Conservation (phyloP, 2,888 invertebrate genomes). For the Euclidia mi region DNA sequence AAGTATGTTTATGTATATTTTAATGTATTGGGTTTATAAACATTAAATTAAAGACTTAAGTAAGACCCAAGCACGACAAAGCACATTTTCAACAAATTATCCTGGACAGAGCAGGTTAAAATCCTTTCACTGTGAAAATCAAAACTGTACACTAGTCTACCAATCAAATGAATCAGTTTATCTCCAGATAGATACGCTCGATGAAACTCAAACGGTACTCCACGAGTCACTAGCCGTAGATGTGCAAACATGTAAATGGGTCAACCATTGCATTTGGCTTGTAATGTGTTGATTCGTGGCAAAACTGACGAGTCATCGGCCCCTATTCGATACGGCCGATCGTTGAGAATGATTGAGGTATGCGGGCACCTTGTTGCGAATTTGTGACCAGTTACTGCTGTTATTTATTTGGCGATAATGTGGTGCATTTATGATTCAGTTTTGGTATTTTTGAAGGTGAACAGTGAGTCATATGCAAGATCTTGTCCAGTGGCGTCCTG, state of each 20-base stretch:
- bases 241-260: conserved; percentile 46
- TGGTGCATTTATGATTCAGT: too few relatives aligned
- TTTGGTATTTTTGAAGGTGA: too few relatives aligned
- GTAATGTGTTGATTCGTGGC: conserved; percentile 50
- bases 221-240: conserved; percentile 25
- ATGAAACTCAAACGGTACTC: conserved; percentile 37
- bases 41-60: too few relatives aligned
- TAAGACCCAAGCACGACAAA: too few relatives aligned
- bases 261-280: conserved; percentile 38
- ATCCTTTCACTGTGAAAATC: too few relatives aligned
- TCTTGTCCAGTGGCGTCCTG: too few relatives aligned
- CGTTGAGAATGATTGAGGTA: conserved; percentile 8
- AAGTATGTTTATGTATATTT: too few relatives aligned
- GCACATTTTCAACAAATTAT: too few relatives aligned
- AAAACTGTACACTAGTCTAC: background rate
- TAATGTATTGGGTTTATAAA: too few relatives aligned
- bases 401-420: background rate
- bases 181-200: conserved; percentile 15
- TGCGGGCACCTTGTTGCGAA: conserved; percentile 12
- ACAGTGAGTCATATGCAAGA: too few relatives aligned
- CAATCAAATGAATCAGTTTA: background rate
- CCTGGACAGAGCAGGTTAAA: too few relatives aligned
- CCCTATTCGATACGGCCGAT: conserved; percentile 22
- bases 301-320: conserved; percentile 46
- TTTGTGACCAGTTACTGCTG: conserved; percentile 11